Conservation (phyloP, 2,113 vertebrate genomes). For the Myotis brandtii region DNA sequence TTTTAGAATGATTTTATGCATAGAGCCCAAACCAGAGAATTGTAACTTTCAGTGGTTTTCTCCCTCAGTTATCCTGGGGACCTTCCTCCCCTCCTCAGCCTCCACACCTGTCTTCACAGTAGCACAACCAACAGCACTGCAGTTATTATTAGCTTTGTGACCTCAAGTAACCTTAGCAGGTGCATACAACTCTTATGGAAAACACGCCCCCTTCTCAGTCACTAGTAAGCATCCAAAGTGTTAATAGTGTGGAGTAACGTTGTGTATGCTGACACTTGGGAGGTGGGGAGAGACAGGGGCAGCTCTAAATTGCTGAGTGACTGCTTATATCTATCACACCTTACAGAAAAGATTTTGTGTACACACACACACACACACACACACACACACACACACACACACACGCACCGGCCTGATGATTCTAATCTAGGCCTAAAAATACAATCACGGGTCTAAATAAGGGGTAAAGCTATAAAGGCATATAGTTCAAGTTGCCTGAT, state of each 20-base stretch:
- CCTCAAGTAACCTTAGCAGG: constrained; percentile 78
- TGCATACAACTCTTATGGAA: constrained; percentile 60
- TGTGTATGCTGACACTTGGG: constrained; percentile 29
- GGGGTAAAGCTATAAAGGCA: neutral
- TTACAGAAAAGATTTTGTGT: constrained; percentile 39
- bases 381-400: neutral
- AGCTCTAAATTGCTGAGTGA: constrained; percentile 69
- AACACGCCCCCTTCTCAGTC: constrained; percentile 61
- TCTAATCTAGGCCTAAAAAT: neutral
- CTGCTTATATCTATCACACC: constrained; percentile 45
- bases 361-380: too few relatives aligned
- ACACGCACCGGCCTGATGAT: neutral
- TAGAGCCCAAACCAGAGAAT: neutral
- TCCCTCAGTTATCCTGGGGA: neutral
- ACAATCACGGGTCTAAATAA: neutral
- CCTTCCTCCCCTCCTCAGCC: neutral
- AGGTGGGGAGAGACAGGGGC: neutral
- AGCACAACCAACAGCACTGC: constrained; percentile 6
- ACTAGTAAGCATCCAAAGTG: constrained; percentile 76
- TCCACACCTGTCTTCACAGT: neutral
- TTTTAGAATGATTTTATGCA: neutral
- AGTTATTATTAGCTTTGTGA: constrained; percentile 28
- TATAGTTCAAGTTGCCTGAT: neutral
- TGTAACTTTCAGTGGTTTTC: constrained; percentile 27
- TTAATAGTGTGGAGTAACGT: constrained; percentile 41